A percentile compares a stretch with the other conserved stretches of the same genome.
Conservation (phyloP, 1,140 invertebrate species). For the Latrodectus geometricus region DNA sequence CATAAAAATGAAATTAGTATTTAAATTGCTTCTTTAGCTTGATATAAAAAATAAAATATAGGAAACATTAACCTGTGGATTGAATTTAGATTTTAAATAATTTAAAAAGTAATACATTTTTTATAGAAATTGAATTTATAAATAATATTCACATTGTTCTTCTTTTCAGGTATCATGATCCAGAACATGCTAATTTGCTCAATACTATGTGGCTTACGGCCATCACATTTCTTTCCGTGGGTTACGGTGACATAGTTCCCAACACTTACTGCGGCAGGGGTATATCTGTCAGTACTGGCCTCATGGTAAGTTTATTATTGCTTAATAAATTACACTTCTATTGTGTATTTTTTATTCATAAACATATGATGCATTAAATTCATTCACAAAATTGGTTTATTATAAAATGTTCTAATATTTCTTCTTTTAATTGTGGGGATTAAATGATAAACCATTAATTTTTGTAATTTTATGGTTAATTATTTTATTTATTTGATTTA, state of each 20-base stretch:
- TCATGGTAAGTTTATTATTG: conserved; percentile 88
- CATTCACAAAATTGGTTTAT: background rate
- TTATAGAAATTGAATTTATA: too few species aligned
- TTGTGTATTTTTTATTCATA: background rate
- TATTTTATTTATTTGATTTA: too few species aligned
- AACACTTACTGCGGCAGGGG: conserved; percentile 99
- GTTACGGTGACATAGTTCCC: conserved; percentile 99
- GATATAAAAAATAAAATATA: too few species aligned
- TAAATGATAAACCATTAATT: too few species aligned
- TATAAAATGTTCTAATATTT: background rate
- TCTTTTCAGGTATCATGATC: conserved; percentile 87
- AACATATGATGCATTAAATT: background rate
- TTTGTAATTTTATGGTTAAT: too few species aligned
- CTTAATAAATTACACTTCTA: background rate
- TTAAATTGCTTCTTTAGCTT: too few species aligned
- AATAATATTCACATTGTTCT: background rate
- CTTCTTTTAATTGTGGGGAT: conserved; percentile 4
- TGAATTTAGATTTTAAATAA: too few species aligned
- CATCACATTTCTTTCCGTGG: conserved; percentile 97
- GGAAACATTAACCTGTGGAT: too few species aligned
- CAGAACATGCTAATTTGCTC: conserved; percentile 95
- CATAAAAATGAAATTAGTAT: too few species aligned
- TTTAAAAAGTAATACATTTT: too few species aligned
- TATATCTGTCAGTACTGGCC: conserved; percentile 92
- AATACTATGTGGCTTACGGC: conserved; percentile 99